These are phyloP conservation scores for Pseudochromis fuscus DNA, from an alignment of 2,797 vertebrate genomes.

Conservation along the genomic window DNA sequence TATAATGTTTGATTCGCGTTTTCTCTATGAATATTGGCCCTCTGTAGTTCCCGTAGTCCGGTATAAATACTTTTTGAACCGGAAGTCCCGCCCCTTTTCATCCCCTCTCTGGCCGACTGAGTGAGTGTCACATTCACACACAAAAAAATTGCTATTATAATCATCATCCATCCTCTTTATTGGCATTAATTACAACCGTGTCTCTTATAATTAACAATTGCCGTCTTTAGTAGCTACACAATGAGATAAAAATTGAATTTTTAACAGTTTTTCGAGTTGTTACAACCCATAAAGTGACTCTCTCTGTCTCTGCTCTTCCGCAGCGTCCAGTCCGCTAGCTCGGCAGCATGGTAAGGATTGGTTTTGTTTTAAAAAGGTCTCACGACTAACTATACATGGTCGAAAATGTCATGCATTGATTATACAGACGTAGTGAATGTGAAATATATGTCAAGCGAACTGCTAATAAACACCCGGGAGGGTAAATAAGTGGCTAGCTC, in stretches of 20 bases:
- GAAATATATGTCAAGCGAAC: accelerated
- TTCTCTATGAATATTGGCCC: constrained; percentile 9
- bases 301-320: constrained; percentile 45
- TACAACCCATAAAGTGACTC: constrained; percentile 40
- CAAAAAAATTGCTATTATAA: constrained; percentile 38
- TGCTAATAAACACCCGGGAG: accelerated
- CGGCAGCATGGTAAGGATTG: constrained; percentile 80
- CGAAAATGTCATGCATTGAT: accelerated
- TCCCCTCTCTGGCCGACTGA: constrained; percentile 39
- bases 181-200: accelerated
- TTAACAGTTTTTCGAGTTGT: background rate
- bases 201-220: accelerated
- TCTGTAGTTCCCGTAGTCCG: constrained; percentile 69
- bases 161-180: constrained; percentile 75
- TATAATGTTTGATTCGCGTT: constrained; percentile 5
- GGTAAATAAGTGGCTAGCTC: background rate
- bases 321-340: constrained; percentile 74
- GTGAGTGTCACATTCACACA: constrained; percentile 66
- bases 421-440: accelerated
- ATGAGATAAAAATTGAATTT: constrained; percentile 12
- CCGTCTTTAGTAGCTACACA: accelerated
- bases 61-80: constrained; percentile 62
- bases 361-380: accelerated
- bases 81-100: constrained; percentile 85
- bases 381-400: accelerated